phyloP scores from a whole-genome alignment of 2,797 vertebrate species.

The Anabas testudineus region DNA sequence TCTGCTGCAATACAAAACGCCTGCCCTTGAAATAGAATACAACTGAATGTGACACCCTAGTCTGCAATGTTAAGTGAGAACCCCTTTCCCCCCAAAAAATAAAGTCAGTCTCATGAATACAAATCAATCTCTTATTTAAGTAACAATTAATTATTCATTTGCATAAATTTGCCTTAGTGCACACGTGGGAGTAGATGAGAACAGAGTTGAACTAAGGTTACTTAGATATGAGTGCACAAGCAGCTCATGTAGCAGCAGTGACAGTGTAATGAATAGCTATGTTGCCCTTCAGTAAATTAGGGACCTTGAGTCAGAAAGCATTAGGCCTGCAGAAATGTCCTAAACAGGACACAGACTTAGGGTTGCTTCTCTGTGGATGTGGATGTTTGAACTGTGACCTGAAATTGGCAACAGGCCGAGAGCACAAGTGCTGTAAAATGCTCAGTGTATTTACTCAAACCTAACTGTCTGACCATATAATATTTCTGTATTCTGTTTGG shows the following conservation, averaged over 20 bases:
- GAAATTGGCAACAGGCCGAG: not conserved
- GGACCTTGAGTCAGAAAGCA: not conserved
- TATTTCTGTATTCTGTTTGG: not conserved
- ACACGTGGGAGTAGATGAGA: slow-evolving; percentile 5
- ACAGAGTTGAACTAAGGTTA: slow-evolving; percentile 33
- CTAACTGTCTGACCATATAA: not conserved
- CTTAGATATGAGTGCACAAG: slow-evolving; percentile 11
- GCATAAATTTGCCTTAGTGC: slow-evolving; percentile 44
- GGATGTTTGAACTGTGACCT: not conserved
- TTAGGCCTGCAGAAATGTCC: not conserved
- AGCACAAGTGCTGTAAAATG: no score
- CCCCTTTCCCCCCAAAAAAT: slow-evolving; percentile 3
- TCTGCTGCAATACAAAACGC: slow-evolving; percentile 56
- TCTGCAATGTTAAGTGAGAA: slow-evolving; percentile 29
- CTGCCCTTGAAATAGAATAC: slow-evolving; percentile 56
- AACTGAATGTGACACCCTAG: slow-evolving; percentile 29
- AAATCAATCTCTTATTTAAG: slow-evolving; percentile 66
- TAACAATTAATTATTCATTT: slow-evolving; percentile 72
- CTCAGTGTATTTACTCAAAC: not conserved
- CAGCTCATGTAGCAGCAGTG: not conserved
- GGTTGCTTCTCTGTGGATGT: not conserved
- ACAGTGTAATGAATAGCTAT: not conserved
- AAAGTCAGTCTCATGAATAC: slow-evolving; percentile 63
- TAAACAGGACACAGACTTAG: not conserved
- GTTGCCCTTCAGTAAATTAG: not conserved